Conservation (phyloP, 2,797 vertebrate species). For the Neostethus bicornis region DNA sequence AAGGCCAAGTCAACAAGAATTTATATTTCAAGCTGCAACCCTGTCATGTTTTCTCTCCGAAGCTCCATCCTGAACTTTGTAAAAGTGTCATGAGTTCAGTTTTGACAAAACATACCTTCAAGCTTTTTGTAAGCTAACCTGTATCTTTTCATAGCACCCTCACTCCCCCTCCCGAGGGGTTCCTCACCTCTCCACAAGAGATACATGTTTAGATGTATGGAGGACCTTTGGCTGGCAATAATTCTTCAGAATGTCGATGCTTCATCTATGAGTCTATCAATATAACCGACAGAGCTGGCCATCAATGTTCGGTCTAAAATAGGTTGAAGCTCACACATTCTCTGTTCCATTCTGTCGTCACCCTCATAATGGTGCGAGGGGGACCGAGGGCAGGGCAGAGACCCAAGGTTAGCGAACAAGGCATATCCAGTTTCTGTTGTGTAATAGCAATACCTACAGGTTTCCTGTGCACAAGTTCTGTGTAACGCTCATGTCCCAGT, state of each 20-base stretch:
- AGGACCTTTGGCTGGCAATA: conserved; percentile 21
- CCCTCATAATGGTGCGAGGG: conserved; percentile 67
- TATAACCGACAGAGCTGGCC: conserved; percentile 8
- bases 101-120: background rate
- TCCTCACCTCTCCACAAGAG: conserved; percentile 68
- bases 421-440: conserved; percentile 79
- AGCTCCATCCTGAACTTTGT: conserved; percentile 44
- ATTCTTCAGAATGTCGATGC: conserved; percentile 18
- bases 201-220: conserved; percentile 80
- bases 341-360: conserved; percentile 63
- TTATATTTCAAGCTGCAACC: conserved; percentile 84
- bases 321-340: conserved; percentile 64
- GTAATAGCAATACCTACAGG: conserved; percentile 74
- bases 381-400: conserved; percentile 64
- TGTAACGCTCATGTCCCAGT: conserved; percentile 68
- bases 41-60: conserved; percentile 59
- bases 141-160: no score
- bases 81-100: conserved; percentile 21
- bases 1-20: conserved; percentile 71
- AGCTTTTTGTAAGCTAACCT: background rate
- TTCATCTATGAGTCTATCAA: conserved; percentile 40
- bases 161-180: background rate
- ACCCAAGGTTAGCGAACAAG: conserved; percentile 76
- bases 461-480: conserved; percentile 78
- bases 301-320: conserved; percentile 25